Evolutionary conservation across 2,888 invertebrate species (phyloP), one percentile per base, ranked within the genome.

Genomic region (Pachycephus smyrnensis): DNA sequence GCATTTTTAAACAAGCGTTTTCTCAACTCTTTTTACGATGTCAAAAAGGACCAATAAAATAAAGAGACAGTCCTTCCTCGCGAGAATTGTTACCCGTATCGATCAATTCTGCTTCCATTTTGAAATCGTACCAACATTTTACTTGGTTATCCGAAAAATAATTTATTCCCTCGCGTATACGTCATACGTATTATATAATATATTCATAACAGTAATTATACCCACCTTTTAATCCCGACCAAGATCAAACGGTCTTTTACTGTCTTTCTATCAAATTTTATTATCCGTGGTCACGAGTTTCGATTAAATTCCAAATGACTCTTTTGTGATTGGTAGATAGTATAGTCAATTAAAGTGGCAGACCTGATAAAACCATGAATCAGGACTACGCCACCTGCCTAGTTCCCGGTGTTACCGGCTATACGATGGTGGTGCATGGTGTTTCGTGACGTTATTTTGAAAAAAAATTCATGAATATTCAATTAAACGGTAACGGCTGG

Each of bases 391-490:
- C 74, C 79, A 79, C 79, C 79, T 76, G 79, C 76, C 76, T 68
- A 15, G 31, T 33, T 73, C n/a, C 35, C 73, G 73, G 15, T 73
- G 36, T n/a, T 36, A 35, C 15, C 73, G 12, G 6, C 15, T 6
- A 40, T 69, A 69, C 30, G 0, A 15, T 12, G 31, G n/a, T 23
- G 32, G 73, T 33, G 36, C 73, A 73, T 30, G 73, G 30, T 73
- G 73, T 35, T n/a, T 73, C 73, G 73, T 35, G 73, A 36, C 73
- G 36, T 36, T 76, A 76, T 73, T 76, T 36, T 31, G 40, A 30
- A 69, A 76, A 76, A 76, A 4, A 69, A 31, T n/a, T 30, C 79
- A 79, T 79, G 79, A 79, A 79, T 79, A 79, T 79, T 76, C 73
- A 79, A 79, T 79, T 79, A 30, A 40, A 15, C 74, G 32, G 32